Percentiles rank a stretch among this genome's conserved stretches.
These are phyloP conservation scores for Helobdella robusta DNA, from an alignment of 2,888 invertebrate species.

Conservation along the genomic window DNA sequence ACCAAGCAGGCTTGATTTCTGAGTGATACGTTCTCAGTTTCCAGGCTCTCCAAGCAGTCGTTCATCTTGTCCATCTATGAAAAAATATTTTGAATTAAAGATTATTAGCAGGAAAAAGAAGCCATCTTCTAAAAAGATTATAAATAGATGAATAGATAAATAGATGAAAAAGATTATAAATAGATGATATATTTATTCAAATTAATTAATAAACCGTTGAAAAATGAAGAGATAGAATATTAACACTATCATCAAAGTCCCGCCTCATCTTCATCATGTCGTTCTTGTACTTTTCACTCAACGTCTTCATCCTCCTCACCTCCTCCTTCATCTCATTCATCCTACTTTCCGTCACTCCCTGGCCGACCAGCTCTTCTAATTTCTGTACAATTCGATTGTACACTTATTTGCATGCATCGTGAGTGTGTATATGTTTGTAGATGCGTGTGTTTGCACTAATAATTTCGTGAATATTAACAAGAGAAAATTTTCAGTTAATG, in stretches of 20 bases:
- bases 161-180: too few relatives aligned
- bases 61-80: slow-evolving; percentile 26
- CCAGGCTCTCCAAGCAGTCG: slow-evolving; percentile 28
- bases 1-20: slow-evolving; percentile 27
- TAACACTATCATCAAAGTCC: slow-evolving; percentile 10
- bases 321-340: slow-evolving; percentile 8
- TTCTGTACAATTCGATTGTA: too few relatives aligned
- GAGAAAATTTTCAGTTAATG: too few relatives aligned
- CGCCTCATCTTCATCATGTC: slow-evolving; percentile 7
- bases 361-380: slow-evolving; percentile 12
- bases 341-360: slow-evolving; percentile 14
- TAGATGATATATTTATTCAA: too few relatives aligned
- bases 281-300: background rate
- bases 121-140: too few relatives aligned
- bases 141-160: too few relatives aligned
- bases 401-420: too few relatives aligned
- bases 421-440: too few relatives aligned
- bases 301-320: slow-evolving; percentile 1
- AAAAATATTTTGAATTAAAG: too few relatives aligned
- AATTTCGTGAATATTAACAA: too few relatives aligned
- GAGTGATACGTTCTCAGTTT: slow-evolving; percentile 30
- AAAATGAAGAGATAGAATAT: background rate
- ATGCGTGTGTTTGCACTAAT: too few relatives aligned
- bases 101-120: background rate
- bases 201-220: too few relatives aligned